These are phyloP conservation scores for Penaeus indicus DNA, from an alignment of 1,140 invertebrate genomes.

Conservation along the genomic window DNA sequence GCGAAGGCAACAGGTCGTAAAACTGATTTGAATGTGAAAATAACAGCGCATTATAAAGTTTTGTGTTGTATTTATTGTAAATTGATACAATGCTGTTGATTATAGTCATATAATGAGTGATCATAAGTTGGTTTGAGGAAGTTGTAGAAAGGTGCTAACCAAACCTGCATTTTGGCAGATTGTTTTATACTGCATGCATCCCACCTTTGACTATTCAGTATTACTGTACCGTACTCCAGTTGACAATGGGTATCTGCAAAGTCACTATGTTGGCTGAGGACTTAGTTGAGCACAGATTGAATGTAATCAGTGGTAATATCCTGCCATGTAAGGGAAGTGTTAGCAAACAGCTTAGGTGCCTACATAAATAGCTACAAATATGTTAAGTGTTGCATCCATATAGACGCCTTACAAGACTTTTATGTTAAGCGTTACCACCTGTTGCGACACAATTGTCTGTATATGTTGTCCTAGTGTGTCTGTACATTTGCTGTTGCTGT, in stretches of 20 bases:
- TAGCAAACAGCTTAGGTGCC: constrained; percentile 51
- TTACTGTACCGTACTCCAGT: constrained; percentile 50
- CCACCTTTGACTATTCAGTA: constrained; percentile 63
- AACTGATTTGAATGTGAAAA: too few species aligned
- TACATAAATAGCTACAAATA: constrained; percentile 43
- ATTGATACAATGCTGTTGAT: constrained; percentile 20
- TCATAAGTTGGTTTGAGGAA: neutral
- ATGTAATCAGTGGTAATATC: constrained; percentile 32
- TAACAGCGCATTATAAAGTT: too few species aligned
- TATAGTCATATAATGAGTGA: neutral
- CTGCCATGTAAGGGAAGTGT: constrained; percentile 38
- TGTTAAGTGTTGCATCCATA: constrained; percentile 51
- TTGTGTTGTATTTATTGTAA: too few species aligned
- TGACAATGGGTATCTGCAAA: constrained; percentile 60
- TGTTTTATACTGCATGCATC: constrained; percentile 60
- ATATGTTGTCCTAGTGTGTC: constrained; percentile 56
- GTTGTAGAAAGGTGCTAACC: constrained; percentile 60
- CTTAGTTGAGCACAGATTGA: constrained; percentile 42
- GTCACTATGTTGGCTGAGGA: constrained; percentile 38
- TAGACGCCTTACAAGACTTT: constrained; percentile 45
- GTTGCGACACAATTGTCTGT: constrained; percentile 48
- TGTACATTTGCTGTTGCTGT: constrained; percentile 57
- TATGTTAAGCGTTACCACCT: constrained; percentile 46
- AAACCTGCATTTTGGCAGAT: constrained; percentile 56
- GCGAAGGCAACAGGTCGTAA: too few species aligned